Evolutionary conservation across 1,140 invertebrate genomes (phyloP), one percentile per base, ranked within the genome.

Genomic region (Drosophila insularis): DNA sequence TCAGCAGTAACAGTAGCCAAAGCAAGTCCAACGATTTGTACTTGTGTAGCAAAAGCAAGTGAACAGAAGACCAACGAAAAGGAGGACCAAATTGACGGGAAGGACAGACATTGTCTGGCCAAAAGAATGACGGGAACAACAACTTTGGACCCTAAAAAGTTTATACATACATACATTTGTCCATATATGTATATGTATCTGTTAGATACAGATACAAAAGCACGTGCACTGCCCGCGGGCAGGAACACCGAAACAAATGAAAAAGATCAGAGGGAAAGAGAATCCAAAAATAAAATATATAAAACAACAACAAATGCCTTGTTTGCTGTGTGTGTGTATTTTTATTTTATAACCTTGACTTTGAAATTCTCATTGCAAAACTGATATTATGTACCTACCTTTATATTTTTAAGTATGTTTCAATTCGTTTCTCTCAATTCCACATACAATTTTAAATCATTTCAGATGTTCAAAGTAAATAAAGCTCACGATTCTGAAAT

Each of bases 341-440:
- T 81, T 73, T 67, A 4, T 37, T 43, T 27, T 43, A 71, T 87
- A 81, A 80, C 84, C 84, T 87, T 87, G 84, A 89, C 84, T 87
- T 82, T 78, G 73, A 89, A 87, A 87, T 89, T 80, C 81, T 82
- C 64, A 87, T 86, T 86, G 81, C 81, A 80, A 78, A 65, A 67
- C n/a, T 31, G 23, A n/a, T 69, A 71, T 70, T 60, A 85, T 80
- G 66, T 71, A 76, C 50, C 35, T 46, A 63, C 43, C 19, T 74
- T n/a, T 53, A 59, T 27, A 14, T 65, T 55, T 13, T 2, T 2
- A 8, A 27, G 23, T 23, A 27, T 27, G 4, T 27, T 27, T 27
- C 27, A 27, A 27, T 27, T 27, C 27, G 27, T 27, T 27, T 27
- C 27, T 27, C 5, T 4, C 4, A 23, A 23, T 23, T 23, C 23